Base-by-base conservation (phyloP, 2,797 vertebrate species). In the Pseudotriccus pelzelni region DNA sequence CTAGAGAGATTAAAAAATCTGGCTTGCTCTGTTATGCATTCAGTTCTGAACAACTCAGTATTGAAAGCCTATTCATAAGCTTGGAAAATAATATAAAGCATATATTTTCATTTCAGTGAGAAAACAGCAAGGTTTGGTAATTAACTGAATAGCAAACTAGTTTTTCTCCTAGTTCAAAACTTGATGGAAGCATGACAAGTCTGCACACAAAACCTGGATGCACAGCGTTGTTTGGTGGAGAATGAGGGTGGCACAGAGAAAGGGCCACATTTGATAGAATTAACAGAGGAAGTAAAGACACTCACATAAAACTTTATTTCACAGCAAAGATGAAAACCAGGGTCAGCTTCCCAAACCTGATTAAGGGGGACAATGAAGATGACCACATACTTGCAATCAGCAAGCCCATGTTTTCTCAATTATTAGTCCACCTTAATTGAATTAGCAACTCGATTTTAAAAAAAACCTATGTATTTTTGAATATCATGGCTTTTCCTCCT, bases 41-140 rank as follows among this genome's bases (percentile, higher is more conserved):
- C 73, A 87, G 3, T 67, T 85, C 56, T 70, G 24, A 87, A 89
- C 72, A 91, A 80, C 63, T 77, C 52, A 36, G 53, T 75, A 94
- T 1, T 58, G 30, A 94, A 94, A 91, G 50, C 18, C 27, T 91
- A 63, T 84, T 55, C 59, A 25, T 43, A 90, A 87, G 19, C 30
- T 68, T 78, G 37, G 63, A 73, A 92, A 96, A 63, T 28, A 90
- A 50, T 24, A 64, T 8, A 13, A 76, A 79, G 52, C 14, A 79
- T 73, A 7, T 53, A 80, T 75, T 75, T 84, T 79, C 10, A 74
- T 73, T 94, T 94, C 72, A 70, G 44, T 56, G 22, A 87, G 28
- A 80, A 91, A 96, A 88, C 13, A 84, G 12, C 27, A 77, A 47
- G 23, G 76, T 60, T 27, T 66, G 67, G 18, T n/a, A 84, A 62